phyloP scores from a whole-genome alignment of 2,113 vertebrate species.

The Gadus chalcogrammus region DNA sequence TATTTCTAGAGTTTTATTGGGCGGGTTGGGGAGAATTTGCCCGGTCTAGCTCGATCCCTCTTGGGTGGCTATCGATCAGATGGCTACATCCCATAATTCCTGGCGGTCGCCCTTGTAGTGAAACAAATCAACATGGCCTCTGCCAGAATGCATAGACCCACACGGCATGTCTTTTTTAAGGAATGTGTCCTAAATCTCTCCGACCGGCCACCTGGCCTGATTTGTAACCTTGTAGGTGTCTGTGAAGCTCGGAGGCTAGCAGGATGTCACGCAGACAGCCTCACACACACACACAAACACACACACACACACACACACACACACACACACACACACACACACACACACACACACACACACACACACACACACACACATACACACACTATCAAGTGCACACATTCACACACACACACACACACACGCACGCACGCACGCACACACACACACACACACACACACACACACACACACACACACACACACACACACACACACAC shows the following conservation, averaged over 20 bases:
- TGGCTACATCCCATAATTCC: constrained; percentile 20
- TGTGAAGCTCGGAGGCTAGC: constrained; percentile 22
- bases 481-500: neutral
- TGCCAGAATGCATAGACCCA: constrained; percentile 50
- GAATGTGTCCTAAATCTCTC: constrained; percentile 65
- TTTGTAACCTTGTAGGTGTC: constrained; percentile 63
- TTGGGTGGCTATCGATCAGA: constrained; percentile 16
- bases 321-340: neutral
- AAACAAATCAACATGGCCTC: constrained; percentile 20
- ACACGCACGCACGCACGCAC: neutral
- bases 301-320: no score
- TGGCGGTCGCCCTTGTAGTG: constrained; percentile 21
- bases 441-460: neutral
- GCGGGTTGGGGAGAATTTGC: constrained; percentile 9
- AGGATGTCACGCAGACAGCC: constrained; percentile 21
- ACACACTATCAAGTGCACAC: neutral
- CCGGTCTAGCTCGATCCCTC: constrained; percentile 22
- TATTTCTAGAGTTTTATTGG: constrained; percentile 28
- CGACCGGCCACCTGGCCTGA: constrained; percentile 61
- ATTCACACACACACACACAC: neutral
- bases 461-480: no score
- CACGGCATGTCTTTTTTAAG: constrained; percentile 47
- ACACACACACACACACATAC: neutral
- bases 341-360: constrained; percentile 1
- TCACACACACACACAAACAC: no score